Evolutionary conservation across 2,797 vertebrate species (phyloP).

Genomic region (Diplodus sargus): DNA sequence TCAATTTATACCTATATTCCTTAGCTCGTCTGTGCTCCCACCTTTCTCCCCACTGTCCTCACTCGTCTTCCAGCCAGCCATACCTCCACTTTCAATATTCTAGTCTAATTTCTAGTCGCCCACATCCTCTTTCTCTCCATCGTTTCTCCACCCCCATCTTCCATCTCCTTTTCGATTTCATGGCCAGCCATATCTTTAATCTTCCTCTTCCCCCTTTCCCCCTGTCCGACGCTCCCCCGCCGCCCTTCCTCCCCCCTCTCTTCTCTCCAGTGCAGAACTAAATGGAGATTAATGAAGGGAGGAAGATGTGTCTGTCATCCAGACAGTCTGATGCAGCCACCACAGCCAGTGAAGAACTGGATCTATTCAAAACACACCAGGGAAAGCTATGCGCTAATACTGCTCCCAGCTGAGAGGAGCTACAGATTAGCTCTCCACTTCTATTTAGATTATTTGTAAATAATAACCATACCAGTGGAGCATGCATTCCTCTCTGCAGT

Average conservation of each 20-base stretch:
- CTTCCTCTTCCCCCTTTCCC: slow-evolving; percentile 61
- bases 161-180: slow-evolving; percentile 73
- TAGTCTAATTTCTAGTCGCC: slow-evolving; percentile 33
- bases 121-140: slow-evolving; percentile 47
- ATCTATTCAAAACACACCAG: slow-evolving; percentile 66
- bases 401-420: slow-evolving; percentile 52
- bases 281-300: slow-evolving; percentile 85
- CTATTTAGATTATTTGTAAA: slow-evolving; percentile 62
- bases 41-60: slow-evolving; percentile 40
- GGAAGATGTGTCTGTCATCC: slow-evolving; percentile 80
- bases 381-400: slow-evolving; percentile 47
- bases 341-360: slow-evolving; percentile 54
- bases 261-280: slow-evolving; percentile 80
- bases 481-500: slow-evolving; percentile 38
- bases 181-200: slow-evolving; percentile 77
- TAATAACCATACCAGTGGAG: slow-evolving; percentile 44
- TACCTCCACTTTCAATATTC: slow-evolving; percentile 54
- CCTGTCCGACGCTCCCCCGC: slow-evolving; percentile 49
- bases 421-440: slow-evolving; percentile 61
- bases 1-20: slow-evolving; percentile 69
- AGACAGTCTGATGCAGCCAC: slow-evolving; percentile 74
- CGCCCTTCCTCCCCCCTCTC: slow-evolving; percentile 28
- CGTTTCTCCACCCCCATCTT: slow-evolving; percentile 44
- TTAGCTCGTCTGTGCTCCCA: slow-evolving; percentile 37
- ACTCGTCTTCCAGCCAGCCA: slow-evolving; percentile 42